Conservation (phyloP, 2,888 invertebrate genomes). For the Ophion obscuratus region DNA sequence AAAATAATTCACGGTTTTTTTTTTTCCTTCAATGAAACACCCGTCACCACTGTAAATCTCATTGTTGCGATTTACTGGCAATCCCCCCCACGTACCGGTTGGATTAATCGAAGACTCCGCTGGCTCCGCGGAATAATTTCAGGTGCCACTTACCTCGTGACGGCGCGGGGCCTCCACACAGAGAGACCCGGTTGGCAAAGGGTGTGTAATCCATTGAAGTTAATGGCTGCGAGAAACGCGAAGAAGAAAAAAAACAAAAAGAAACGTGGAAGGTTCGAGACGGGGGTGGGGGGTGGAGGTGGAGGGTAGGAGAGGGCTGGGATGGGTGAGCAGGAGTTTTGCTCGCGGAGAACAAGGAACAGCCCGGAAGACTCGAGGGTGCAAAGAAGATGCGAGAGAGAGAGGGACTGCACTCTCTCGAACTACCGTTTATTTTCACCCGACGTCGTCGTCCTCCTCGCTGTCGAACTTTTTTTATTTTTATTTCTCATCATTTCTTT, state of each 20-base stretch:
- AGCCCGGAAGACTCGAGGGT: constrained; percentile 13
- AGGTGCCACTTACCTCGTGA: constrained; percentile 51
- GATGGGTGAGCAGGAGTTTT: constrained; percentile 59
- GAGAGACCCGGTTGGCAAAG: constrained; percentile 17
- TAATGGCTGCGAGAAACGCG: constrained; percentile 59
- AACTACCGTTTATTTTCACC: constrained; percentile 66
- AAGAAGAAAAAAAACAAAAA: constrained; percentile 58
- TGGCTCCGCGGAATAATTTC: constrained; percentile 40
- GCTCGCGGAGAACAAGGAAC: constrained; percentile 31
- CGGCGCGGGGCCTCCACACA: background rate
- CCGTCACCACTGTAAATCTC: background rate
- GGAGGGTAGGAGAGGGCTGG: constrained; percentile 57
- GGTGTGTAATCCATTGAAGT: constrained; percentile 59
- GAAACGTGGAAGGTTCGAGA: constrained; percentile 26
- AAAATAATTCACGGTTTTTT: background rate
- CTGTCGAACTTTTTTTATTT: constrained; percentile 42
- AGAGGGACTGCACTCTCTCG: constrained; percentile 50
- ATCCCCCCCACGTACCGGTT: background rate
- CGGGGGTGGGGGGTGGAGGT: background rate
- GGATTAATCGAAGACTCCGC: constrained; percentile 41
- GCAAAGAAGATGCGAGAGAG: constrained; percentile 46
- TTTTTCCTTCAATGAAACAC: background rate
- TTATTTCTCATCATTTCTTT: constrained; percentile 45
- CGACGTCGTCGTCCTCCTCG: constrained; percentile 39
- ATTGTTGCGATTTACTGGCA: background rate